Conservation (phyloP, 2,797 vertebrate species). For the Myotis vivesi region DNA sequence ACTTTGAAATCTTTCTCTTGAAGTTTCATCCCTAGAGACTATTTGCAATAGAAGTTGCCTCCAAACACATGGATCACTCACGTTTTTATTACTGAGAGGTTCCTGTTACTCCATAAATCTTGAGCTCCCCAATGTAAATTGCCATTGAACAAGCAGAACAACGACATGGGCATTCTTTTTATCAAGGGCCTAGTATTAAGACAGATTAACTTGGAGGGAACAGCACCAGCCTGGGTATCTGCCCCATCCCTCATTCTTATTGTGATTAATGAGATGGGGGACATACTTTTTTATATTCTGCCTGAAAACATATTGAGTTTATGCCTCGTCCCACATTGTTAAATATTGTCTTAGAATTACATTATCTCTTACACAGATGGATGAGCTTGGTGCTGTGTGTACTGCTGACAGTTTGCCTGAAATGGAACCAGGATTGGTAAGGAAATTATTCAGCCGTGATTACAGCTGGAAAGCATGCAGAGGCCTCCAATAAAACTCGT, state of each 20-base stretch:
- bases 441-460: slow-evolving; percentile 60
- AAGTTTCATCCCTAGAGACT: slow-evolving; percentile 77
- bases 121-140: slow-evolving; percentile 65
- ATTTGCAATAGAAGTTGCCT: slow-evolving; percentile 37
- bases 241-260: slow-evolving; percentile 82
- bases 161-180: slow-evolving; percentile 72
- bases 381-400: slow-evolving; percentile 60
- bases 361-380: slow-evolving; percentile 78
- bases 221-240: slow-evolving; percentile 71
- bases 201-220: slow-evolving; percentile 82
- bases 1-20: slow-evolving; percentile 57
- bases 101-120: slow-evolving; percentile 75
- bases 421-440: slow-evolving; percentile 63
- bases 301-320: slow-evolving; percentile 81
- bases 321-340: slow-evolving; percentile 75
- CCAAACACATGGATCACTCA: slow-evolving; percentile 69
- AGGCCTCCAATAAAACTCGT: background rate
- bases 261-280: slow-evolving; percentile 82
- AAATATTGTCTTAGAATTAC: slow-evolving; percentile 81
- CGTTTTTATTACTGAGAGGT: slow-evolving; percentile 81
- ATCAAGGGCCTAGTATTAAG: slow-evolving; percentile 79
- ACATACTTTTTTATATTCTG: slow-evolving; percentile 71
- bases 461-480: slow-evolving; percentile 40
- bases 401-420: slow-evolving; percentile 70
- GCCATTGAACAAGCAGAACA: slow-evolving; percentile 70